Conservation (phyloP, 2,888 invertebrate genomes). For the Caenorhabditis afra region DNA sequence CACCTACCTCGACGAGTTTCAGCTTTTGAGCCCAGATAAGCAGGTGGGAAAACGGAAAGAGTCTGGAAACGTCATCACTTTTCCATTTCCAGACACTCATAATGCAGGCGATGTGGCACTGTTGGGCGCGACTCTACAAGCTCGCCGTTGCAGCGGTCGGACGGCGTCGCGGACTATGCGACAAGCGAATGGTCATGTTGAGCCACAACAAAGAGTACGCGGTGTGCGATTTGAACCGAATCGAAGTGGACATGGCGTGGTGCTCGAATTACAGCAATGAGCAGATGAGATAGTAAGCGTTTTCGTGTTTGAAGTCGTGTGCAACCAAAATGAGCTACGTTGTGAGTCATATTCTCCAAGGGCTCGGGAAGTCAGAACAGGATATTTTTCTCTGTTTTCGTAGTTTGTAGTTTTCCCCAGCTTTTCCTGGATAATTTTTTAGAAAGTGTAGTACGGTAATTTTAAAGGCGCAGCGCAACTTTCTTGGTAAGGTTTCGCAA, state of each 20-base stretch:
- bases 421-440: no score
- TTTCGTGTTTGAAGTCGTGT: constrained; percentile 1
- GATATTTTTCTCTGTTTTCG: no score
- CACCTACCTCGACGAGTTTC: constrained; percentile 54
- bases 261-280: constrained; percentile 37
- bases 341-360: background rate
- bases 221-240: constrained; percentile 27
- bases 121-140: constrained; percentile 45
- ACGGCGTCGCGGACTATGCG: constrained; percentile 32
- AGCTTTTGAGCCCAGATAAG: constrained; percentile 6
- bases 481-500: no score
- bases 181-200: constrained; percentile 31
- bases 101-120: constrained; percentile 44
- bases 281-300: constrained; percentile 38
- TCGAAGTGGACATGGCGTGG: constrained; percentile 44
- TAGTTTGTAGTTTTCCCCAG: no score
- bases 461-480: no score
- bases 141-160: constrained; percentile 27
- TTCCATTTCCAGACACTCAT: constrained; percentile 18
- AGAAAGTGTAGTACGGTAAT: no score
- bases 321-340: background rate
- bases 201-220: constrained; percentile 35
- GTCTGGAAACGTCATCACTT: no score
- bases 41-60: no score
- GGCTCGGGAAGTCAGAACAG: background rate